Base-by-base conservation (phyloP, 1,140 invertebrate species). In the Drusus annulatus region DNA sequence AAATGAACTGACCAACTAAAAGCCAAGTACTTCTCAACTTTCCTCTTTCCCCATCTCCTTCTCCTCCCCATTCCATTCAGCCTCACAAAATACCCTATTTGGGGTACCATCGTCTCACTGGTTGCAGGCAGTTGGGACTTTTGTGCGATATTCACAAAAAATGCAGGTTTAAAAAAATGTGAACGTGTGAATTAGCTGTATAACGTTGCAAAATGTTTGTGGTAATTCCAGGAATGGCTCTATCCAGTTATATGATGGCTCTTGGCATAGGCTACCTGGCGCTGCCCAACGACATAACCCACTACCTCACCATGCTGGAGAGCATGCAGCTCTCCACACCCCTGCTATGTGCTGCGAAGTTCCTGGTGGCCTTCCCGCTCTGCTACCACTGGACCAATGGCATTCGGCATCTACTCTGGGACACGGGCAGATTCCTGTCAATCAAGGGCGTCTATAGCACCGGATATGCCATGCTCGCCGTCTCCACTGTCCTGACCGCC, bases 391-490 rank as follows among this genome's bases (percentile, higher is more conserved):
- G 91, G 69, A 91, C 90, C 56, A 95, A 94, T 85, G 94, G 94
- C 79, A 88, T 95, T n/a, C 91, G 94, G 76, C 94, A 95, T 88
- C 89, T 95, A 86, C 84, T 91, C 36, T 95, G 94, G 94, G 94
- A 95, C 84, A 89, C 92, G 0, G 94, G 94, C 8, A 91, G 91
- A 82, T 93, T 92, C 80, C 89, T 95, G 17, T 91, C 92, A 36
- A 92, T 94, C 25, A 94, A 93, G 86, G 91, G 93, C 86, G 93
- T 95, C 4, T 94, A 94, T 84, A 86, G 87, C 6, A 94, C 93
- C 52, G 94, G 94, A 81, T 94, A 94, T 86, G 85, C 87, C 62
- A 92, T 93, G 86, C 81, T 93, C 25, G 92, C 84, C 19, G 81
- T 88, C 1, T 82, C 91, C 8, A 65, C 85, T 15, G 83, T 89